Base-by-base conservation (phyloP, 2,888 invertebrate species). In the Cheilosia soror region DNA sequence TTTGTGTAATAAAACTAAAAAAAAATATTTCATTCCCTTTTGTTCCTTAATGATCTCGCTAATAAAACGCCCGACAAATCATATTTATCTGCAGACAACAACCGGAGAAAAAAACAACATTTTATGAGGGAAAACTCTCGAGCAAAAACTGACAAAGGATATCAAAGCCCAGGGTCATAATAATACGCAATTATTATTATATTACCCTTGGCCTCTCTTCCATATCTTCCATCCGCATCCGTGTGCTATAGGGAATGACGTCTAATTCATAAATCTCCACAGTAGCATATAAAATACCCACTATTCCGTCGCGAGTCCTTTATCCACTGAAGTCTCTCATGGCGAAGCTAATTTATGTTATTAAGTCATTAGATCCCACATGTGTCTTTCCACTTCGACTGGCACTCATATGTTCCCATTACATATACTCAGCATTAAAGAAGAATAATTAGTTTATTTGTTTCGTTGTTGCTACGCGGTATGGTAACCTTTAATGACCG, bases 311-410 rank as follows among this genome's bases (percentile, higher is more conserved):
- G 5, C 47, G n/a, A 2, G n/a, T 9, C 42, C 33, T 13, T 42
- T 42, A 42, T 42, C 40, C 40, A 53, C 31, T 66, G 47, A 51
- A 76, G 69, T 58, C 58, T 72, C 47, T 49, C 40, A n/a, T 5
- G 27, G 20, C 40, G 25, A 25, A 29, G 49, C 73, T 83, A 68
- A 83, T 83, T 83, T 78, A 79, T 83, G 79, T 78, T 72, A 79
- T 79, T 79, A 83, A 83, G 79, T 73, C 83, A 73, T 83, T 73
- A 68, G 55, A 68, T 57, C 5, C 37, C 13, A 37, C 71, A 77
- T 82, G 55, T 66, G 66, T 27, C 25, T 33, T 27, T 55, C 15
- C 29, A 33, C 27, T n/a, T 7, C 31, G 4, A 5, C 2, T 65
- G 11, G 4, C 37, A 37, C 40, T 27, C 13, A 20, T 9, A 53